Percentiles rank a stretch among this genome's conserved stretches.
phyloP scores from a whole-genome alignment of 2,113 vertebrate genomes.

The Eulemur rufifrons region DNA sequence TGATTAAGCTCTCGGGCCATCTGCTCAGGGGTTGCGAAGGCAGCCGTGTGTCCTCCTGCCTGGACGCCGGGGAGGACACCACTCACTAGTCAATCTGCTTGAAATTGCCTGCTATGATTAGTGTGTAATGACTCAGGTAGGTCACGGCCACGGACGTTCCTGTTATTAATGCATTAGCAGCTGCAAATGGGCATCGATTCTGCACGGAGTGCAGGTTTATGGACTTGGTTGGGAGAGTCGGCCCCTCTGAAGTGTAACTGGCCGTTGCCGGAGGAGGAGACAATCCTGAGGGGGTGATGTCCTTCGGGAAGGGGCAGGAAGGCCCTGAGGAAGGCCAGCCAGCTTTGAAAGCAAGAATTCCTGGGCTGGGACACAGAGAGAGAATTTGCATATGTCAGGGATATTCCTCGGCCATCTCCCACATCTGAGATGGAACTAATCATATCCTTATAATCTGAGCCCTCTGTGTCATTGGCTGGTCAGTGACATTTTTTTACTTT shows the following conservation, averaged over 20 bases:
- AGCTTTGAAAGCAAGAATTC: neutral
- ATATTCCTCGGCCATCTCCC: neutral
- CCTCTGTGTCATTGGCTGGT: neutral
- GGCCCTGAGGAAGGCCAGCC: neutral
- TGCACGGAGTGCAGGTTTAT: neutral
- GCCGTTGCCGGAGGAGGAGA: neutral
- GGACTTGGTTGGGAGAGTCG: neutral
- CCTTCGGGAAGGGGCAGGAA: neutral
- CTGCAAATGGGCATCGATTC: conserved; percentile 1
- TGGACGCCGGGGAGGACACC: neutral
- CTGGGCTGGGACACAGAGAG: neutral
- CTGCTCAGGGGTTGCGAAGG: conserved; percentile 33
- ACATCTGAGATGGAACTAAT: neutral
- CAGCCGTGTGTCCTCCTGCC: conserved; percentile 56
- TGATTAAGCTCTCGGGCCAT: neutral
- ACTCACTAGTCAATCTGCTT: conserved; percentile 55
- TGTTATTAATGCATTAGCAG: conserved; percentile 49
- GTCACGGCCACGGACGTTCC: conserved; percentile 63
- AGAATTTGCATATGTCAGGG: neutral
- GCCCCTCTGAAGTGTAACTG: neutral
- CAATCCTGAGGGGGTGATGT: neutral
- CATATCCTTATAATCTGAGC: neutral
- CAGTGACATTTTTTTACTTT: neutral
- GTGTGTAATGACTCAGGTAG: conserved; percentile 64
- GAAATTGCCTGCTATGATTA: conserved; percentile 59